Base-by-base conservation (phyloP, 2,113 vertebrate species). In the Aix galericulata region DNA sequence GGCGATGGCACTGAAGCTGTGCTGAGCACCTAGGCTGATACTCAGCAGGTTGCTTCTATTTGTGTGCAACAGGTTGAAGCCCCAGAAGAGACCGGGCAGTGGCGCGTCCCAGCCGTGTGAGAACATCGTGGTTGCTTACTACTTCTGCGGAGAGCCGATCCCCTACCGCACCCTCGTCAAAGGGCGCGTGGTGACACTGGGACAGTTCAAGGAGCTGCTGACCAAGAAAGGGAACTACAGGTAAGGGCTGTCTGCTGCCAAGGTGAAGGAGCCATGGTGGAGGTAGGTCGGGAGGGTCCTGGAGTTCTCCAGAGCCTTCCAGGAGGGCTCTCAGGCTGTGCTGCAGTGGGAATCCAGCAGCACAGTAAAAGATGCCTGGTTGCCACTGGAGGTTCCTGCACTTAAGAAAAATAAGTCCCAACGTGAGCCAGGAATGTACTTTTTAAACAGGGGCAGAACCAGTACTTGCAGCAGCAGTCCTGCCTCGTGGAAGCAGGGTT, bases 171-270 rank as follows among this genome's bases (percentile, higher is more conserved):
- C 99, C 11, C 98, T 99, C 5, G 98, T 99, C 88, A 98, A 99
- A 85, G 98, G 99, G 9, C 98, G 98, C 0, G 98, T 99, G 9
- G 98, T 99, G 74, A 99, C 99, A 1, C 98, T 99, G 85, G 99
- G 98, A 83, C 99, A 99, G 97, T 99, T 99, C 98, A 99, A 99
- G 97, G 99, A 99, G 98, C 98, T 99, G 97, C 98, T 99, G 91
- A 98, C 98, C 96, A 98, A 98, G 98, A 98, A 99, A 97, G 99
- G 99, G 96, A 98, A 98, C 94, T 99, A 99, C 97, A 97, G 98
- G 98, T 98, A 86, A 94, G 97, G 77, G 53, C 62, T 82, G 58
- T 46, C 7, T 38, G 20, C 46, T 34, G 4, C 42, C 17, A 4
- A 25, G 25, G 82, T 13, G 12, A 52, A 34, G 55, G 31, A 44